phyloP scores from a whole-genome alignment of 2,113 vertebrate species.

The Percina caprodes region DNA sequence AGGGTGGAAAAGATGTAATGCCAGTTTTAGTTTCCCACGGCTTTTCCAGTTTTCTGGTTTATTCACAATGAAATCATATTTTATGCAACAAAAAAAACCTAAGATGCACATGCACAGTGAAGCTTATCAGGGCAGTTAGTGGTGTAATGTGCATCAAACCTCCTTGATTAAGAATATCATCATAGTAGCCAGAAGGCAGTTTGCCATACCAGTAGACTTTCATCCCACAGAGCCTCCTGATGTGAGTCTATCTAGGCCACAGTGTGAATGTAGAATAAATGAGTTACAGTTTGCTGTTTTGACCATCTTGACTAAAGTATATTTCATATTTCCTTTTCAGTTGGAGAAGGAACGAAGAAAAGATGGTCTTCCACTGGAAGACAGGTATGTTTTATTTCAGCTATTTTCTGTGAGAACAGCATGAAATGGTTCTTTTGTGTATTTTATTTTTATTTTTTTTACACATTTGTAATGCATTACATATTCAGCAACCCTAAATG shows the following conservation, averaged over 20 bases:
- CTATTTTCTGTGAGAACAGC: not conserved
- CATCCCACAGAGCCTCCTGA: not conserved
- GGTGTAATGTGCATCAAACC: not conserved
- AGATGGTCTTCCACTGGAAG: slow-evolving; percentile 89
- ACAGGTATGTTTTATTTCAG: slow-evolving; percentile 85
- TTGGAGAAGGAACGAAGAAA: slow-evolving; percentile 90
- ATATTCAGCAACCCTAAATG: not conserved
- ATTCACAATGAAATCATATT: slow-evolving; percentile 27
- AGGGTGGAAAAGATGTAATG: slow-evolving; percentile 39
- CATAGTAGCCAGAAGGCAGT: not conserved
- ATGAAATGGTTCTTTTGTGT: not conserved
- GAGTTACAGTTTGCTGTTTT: not conserved
- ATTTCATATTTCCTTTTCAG: slow-evolving; percentile 78
- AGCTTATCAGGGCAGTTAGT: not conserved
- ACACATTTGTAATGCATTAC: slow-evolving; percentile 9
- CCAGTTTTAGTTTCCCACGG: slow-evolving; percentile 29
- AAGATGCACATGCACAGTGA: not conserved
- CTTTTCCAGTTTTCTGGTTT: slow-evolving; percentile 31
- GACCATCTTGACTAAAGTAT: not conserved
- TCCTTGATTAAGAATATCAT: not conserved
- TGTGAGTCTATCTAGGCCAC: not conserved
- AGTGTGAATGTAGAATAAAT: not conserved
- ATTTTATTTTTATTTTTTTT: not conserved
- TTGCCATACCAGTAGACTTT: not conserved
- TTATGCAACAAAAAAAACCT: slow-evolving; percentile 16